Conservation (phyloP, 2,888 invertebrate genomes). For the Caenorhabditis macrosperma region DNA sequence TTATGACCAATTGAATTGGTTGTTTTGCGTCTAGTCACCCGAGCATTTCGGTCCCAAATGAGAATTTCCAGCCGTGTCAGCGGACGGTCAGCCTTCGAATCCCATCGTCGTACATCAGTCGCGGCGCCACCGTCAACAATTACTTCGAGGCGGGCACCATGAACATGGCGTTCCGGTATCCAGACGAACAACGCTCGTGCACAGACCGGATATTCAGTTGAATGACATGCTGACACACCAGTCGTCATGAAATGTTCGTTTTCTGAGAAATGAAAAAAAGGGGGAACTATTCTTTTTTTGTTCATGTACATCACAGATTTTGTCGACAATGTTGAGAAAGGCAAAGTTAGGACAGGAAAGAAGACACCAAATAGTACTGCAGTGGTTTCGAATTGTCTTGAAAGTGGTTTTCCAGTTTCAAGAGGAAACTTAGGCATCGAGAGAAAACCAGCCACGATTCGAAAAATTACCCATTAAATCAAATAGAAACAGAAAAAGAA, state of each 20-base stretch:
- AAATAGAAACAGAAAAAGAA: background rate
- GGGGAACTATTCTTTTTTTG: slow-evolving; percentile 10
- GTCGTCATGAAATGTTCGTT: slow-evolving; percentile 17
- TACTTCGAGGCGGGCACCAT: slow-evolving; percentile 74
- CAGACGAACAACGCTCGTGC: slow-evolving; percentile 71
- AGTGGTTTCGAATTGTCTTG: too few species aligned
- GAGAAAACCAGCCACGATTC: slow-evolving; percentile 29
- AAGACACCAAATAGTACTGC: background rate
- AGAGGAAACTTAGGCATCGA: background rate
- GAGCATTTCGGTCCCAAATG: background rate
- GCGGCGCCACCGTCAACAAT: slow-evolving; percentile 67
- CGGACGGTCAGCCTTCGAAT: slow-evolving; percentile 70
- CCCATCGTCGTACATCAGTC: slow-evolving; percentile 67
- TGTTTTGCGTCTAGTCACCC: background rate
- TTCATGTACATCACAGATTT: slow-evolving; percentile 56
- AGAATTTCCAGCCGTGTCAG: slow-evolving; percentile 70
- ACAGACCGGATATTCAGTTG: slow-evolving; percentile 60
- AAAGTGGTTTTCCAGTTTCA: slow-evolving; percentile 3
- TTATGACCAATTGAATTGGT: slow-evolving; percentile 3
- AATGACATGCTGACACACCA: slow-evolving; percentile 23
- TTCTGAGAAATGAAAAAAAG: background rate
- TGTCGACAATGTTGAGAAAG: slow-evolving; percentile 52
- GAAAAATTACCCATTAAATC: slow-evolving; percentile 39
- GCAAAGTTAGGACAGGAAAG: slow-evolving; percentile 9
- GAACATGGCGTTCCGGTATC: slow-evolving; percentile 74